Conservation (phyloP, 1,140 invertebrate genomes). For the Calycopis cecrops region DNA sequence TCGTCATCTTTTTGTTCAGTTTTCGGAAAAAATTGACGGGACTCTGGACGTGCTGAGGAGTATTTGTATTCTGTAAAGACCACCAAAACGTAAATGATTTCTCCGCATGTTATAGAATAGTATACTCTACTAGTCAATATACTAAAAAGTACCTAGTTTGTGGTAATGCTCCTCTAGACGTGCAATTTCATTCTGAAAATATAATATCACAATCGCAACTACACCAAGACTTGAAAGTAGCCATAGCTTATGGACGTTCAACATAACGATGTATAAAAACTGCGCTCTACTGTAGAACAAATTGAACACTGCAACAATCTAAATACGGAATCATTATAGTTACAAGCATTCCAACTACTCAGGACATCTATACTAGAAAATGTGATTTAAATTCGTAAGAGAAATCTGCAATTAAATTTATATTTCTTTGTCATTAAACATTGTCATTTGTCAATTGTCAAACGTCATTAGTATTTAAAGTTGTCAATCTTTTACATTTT, state of each 20-base stretch:
- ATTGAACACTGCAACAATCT: slow-evolving; percentile 50
- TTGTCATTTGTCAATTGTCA: slow-evolving; percentile 14
- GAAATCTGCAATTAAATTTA: neutral
- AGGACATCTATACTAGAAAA: slow-evolving; percentile 41
- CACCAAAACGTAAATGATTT: slow-evolving; percentile 10
- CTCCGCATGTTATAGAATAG: slow-evolving; percentile 1
- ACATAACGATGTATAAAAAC: slow-evolving; percentile 44
- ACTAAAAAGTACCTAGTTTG: slow-evolving; percentile 46
- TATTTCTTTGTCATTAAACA: slow-evolving; percentile 1
- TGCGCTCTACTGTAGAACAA: slow-evolving; percentile 33
- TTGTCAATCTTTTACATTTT: neutral
- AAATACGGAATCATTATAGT: slow-evolving; percentile 48
- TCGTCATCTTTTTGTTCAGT: slow-evolving; percentile 67
- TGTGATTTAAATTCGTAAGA: slow-evolving; percentile 17
- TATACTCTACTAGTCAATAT: neutral
- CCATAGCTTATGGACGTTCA: slow-evolving; percentile 66
- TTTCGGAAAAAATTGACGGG: slow-evolving; percentile 53
- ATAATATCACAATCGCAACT: slow-evolving; percentile 60
- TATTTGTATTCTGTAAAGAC: slow-evolving; percentile 62
- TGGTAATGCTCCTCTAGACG: slow-evolving; percentile 55
- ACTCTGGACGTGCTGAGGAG: slow-evolving; percentile 46
- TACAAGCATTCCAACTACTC: slow-evolving; percentile 48
- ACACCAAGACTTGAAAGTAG: slow-evolving; percentile 58
- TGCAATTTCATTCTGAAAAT: slow-evolving; percentile 66
- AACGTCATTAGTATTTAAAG: neutral